Evolutionary conservation across 2,797 vertebrate species (phyloP), one percentile per base, ranked within the genome.

Genomic region (Chaenodraco wilsoni): DNA sequence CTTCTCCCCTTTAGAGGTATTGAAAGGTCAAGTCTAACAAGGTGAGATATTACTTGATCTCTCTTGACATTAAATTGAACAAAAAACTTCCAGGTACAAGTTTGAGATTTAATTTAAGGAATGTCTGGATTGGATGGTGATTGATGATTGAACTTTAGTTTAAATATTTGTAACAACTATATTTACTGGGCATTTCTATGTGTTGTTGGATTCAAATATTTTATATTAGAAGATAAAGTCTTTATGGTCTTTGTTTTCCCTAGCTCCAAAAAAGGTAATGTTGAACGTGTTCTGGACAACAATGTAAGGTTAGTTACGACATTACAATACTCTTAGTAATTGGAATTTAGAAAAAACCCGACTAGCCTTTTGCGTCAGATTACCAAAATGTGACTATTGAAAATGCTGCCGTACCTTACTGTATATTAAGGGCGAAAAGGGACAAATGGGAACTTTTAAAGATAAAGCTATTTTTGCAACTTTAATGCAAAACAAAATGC

Each of bases 21-120:
- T 6, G 23, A 61, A 79, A 72, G 52, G 69, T 76, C 52, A 65
- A 69, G 27, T 48, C 23, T 50, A 81, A n/a, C 40, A 74, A 33
- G 15, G 41, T 44, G 5, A 52, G 11, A 40, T 31, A 54, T 37
- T 43, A 3, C 37, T 62, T 65, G 17, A 57, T 33, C 16, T 68
- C 8, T 37, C 11, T 43, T 16, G 27, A 23, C n/a, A 49, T 37
- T 27, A 27, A 27, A 10, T 17, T 41, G 3, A 50, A 12, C 13
- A 63, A 2, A 21, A 23, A 41, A 51, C 40, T 6, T 5, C 23
- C 19, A 44, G 61, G 21, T 51, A 46, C n/a, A 64, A 21, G 23
- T 4, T 46, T 2, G 4, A 12, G 43, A 37, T 11, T 23, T 10
- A 15, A 44, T 13, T 23, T 44, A 23, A 58, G 14, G 13, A 3